Conservation (phyloP, 2,888 invertebrate species). For the Tribolium freemani region DNA sequence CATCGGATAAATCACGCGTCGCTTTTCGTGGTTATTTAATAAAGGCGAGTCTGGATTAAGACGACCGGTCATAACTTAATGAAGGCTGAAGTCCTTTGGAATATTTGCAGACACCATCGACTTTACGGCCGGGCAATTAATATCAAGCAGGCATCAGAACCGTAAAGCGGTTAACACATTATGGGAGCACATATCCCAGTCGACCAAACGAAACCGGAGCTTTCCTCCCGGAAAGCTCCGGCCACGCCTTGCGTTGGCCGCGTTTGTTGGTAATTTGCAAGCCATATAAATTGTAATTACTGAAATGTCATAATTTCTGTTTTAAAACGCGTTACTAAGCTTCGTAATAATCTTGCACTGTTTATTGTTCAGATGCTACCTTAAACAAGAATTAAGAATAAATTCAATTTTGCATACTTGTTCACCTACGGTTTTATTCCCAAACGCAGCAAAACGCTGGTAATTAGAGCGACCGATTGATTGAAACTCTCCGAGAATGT, state of each 20-base stretch:
- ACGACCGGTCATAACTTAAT: constrained; percentile 32
- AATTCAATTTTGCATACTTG: constrained; percentile 47
- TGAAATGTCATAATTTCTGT: constrained; percentile 52
- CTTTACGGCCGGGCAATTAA: constrained; percentile 47
- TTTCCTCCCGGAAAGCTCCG: constrained; percentile 6
- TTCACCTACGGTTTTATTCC: constrained; percentile 38
- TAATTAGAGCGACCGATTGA: constrained; percentile 19
- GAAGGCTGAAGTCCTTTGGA: constrained; percentile 38
- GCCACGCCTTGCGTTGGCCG: constrained; percentile 28
- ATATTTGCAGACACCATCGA: constrained; percentile 46
- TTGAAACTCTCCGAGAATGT: background rate
- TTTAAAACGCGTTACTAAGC: constrained; percentile 45
- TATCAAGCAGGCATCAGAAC: constrained; percentile 46
- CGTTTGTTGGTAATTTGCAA: constrained; percentile 49
- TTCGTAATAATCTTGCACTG: constrained; percentile 45
- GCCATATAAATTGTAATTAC: constrained; percentile 52
- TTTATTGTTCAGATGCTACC: constrained; percentile 46
- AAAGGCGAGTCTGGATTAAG: constrained; percentile 31
- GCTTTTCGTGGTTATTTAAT: constrained; percentile 19
- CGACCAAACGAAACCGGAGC: constrained; percentile 35
- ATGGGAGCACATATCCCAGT: constrained; percentile 45
- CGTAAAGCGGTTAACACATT: constrained; percentile 48
- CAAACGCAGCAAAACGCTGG: background rate
- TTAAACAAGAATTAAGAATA: constrained; percentile 45
- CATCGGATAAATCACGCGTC: constrained; percentile 33